Evolutionary conservation across 2,888 invertebrate genomes (phyloP).

Genomic region (Nomada ferruginata): DNA sequence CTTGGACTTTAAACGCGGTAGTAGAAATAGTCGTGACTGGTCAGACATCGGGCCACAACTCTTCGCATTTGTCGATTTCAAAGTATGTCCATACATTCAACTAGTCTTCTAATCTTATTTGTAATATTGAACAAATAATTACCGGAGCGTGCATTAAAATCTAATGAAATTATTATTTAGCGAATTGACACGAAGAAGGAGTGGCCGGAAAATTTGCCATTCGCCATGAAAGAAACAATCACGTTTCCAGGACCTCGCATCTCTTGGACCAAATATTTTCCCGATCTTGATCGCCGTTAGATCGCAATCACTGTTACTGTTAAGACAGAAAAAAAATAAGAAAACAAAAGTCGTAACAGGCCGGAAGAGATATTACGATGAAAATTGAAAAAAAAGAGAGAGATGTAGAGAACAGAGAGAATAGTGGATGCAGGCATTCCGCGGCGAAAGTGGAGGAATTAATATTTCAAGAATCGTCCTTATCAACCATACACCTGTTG

Average conservation of each 20-base stretch:
- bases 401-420: slow-evolving; percentile 20
- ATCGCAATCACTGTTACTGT: slow-evolving; percentile 30
- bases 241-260: slow-evolving; percentile 69
- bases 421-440: slow-evolving; percentile 44
- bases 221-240: slow-evolving; percentile 71
- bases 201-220: slow-evolving; percentile 12
- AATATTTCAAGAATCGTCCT: not conserved
- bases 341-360: slow-evolving; percentile 44
- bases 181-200: slow-evolving; percentile 18
- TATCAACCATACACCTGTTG: slow-evolving; percentile 18
- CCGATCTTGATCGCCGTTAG: slow-evolving; percentile 34
- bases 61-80: slow-evolving; percentile 8
- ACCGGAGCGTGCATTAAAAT: too few species aligned
- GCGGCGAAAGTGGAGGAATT: slow-evolving; percentile 17
- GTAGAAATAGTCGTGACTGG: slow-evolving; percentile 17
- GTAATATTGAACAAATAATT: not conserved
- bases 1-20: slow-evolving; percentile 24
- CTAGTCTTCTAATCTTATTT: not conserved
- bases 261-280: slow-evolving; percentile 40
- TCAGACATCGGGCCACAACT: slow-evolving; percentile 14
- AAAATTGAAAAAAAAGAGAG: slow-evolving; percentile 3
- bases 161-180: not conserved
- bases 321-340: slow-evolving; percentile 14
- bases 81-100: not conserved
- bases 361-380: slow-evolving; percentile 23